These are phyloP conservation scores for Drosophila tropicalis DNA, from an alignment of 1,140 invertebrate genomes.

Conservation along the genomic window DNA sequence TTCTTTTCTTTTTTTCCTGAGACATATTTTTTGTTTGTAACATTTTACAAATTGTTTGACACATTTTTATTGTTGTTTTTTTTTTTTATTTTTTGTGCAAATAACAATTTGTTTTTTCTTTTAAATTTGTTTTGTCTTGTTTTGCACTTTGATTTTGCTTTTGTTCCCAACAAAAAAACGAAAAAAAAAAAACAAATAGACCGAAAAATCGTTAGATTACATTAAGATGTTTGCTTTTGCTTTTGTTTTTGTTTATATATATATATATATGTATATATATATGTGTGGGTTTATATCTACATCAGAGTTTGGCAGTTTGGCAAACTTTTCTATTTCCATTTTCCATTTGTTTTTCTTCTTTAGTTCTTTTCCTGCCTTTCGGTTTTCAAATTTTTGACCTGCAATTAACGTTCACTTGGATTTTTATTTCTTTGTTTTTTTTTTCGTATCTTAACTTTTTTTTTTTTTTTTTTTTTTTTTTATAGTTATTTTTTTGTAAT, in stretches of 20 bases:
- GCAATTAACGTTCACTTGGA: conserved; percentile 21
- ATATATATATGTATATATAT: conserved; percentile 6
- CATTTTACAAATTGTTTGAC: conserved; percentile 48
- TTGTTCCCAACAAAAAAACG: conserved; percentile 7
- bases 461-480: conserved; percentile 41
- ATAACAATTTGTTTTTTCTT: conserved; percentile 43
- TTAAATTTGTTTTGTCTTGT: conserved; percentile 19
- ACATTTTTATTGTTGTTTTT: conserved; percentile 13
- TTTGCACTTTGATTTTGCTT: conserved; percentile 26
- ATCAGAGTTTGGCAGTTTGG: conserved; percentile 11
- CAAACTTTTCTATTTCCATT: conserved; percentile 13
- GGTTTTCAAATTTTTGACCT: conserved; percentile 28
- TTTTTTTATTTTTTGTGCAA: conserved; percentile 39
- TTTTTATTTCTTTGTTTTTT: conserved; percentile 33
- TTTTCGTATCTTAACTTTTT: conserved; percentile 22
- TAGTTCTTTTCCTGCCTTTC: conserved; percentile 25
- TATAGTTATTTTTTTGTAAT: conserved; percentile 33
- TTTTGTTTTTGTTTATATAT: conserved; percentile 5
- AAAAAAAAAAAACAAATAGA: neutral
- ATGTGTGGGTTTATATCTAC: neutral
- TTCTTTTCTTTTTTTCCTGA: conserved; percentile 72
- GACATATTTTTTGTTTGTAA: conserved; percentile 52
- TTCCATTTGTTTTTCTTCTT: conserved; percentile 2
- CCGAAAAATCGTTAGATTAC: neutral
- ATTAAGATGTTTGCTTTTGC: conserved; percentile 13